Evolutionary conservation across 2,113 vertebrate species (phyloP).

Genomic region (Percina caprodes): DNA sequence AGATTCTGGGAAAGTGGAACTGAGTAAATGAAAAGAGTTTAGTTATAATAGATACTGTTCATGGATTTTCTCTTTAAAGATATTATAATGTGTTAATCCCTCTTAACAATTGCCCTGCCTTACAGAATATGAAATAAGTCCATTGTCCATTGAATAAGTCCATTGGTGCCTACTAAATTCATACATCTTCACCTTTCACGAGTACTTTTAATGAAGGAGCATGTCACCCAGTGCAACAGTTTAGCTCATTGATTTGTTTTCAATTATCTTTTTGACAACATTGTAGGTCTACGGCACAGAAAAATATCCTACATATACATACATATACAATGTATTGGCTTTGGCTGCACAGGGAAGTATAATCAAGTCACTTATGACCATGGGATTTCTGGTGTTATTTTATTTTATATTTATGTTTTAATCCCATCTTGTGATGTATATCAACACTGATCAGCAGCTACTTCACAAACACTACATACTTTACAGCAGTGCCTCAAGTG

Average conservation of each 20-base stretch:
- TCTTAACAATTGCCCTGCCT: not conserved
- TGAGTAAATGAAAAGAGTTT: not conserved
- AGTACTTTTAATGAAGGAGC: not conserved
- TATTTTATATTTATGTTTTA: not conserved
- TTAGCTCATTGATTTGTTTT: not conserved
- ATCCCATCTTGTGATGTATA: not conserved
- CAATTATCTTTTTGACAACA: not conserved
- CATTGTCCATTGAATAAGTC: not conserved
- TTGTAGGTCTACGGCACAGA: not conserved
- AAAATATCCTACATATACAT: not conserved
- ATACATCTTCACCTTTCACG: too few relatives aligned
- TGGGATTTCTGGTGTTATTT: not conserved
- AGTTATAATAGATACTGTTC: not conserved
- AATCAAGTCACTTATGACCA: not conserved
- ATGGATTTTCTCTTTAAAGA: not conserved
- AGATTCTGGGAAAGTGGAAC: not conserved
- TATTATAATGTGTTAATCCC: not conserved
- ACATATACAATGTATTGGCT: not conserved
- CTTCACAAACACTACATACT: not conserved
- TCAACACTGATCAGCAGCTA: not conserved
- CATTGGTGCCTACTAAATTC: not conserved
- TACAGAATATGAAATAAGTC: too few relatives aligned
- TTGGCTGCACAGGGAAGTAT: not conserved
- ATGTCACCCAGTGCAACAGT: not conserved
- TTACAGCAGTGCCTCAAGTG: constrained; percentile 14